Conservation (phyloP, 2,797 vertebrate genomes). For the Crocodylus rhombifer region DNA sequence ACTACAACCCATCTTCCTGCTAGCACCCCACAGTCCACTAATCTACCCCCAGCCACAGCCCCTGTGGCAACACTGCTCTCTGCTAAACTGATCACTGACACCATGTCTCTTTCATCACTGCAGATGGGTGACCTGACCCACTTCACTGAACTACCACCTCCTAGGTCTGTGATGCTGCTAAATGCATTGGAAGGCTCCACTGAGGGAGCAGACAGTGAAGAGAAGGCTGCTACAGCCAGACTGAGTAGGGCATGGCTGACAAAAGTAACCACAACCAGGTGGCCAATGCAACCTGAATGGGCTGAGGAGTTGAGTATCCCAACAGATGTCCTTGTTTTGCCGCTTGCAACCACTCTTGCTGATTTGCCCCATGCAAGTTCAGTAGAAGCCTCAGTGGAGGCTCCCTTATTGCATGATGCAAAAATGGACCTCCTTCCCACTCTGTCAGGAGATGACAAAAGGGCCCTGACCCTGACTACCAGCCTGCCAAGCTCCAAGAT, state of each 20-base stretch:
- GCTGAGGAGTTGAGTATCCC: too few relatives aligned
- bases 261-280: neutral
- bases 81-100: neutral
- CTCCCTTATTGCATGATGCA: neutral
- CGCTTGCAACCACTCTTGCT: neutral
- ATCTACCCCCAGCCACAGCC: neutral
- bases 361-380: neutral
- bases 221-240: too few relatives aligned
- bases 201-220: neutral
- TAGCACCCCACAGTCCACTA: neutral
- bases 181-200: neutral
- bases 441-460: neutral
- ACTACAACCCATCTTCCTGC: neutral
- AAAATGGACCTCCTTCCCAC: neutral
- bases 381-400: neutral
- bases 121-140: too few relatives aligned
- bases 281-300: neutral
- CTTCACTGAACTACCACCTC: neutral
- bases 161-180: neutral
- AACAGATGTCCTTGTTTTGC: neutral
- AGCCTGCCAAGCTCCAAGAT: neutral
- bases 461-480: neutral
- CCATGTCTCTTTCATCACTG: neutral
- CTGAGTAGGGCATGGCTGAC: accelerated
- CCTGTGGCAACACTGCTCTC: neutral